A percentile compares a stretch with the other conserved stretches of the same genome.
phyloP scores from a whole-genome alignment of 2,797 vertebrate species.

The Phoebastria nigripes region DNA sequence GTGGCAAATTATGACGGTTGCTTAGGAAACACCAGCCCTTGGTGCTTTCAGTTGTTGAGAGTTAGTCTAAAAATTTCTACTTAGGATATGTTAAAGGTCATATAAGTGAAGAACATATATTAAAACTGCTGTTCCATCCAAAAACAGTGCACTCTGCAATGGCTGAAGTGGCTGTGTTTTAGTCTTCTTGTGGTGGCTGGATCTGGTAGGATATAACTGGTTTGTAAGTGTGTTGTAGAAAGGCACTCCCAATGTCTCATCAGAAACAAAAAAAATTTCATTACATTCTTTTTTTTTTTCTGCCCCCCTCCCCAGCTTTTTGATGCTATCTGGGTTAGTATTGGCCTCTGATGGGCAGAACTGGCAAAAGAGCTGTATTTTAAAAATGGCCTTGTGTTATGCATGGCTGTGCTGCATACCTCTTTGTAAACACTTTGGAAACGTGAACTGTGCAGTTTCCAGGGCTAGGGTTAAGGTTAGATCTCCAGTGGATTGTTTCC shows the following conservation, averaged over 20 bases:
- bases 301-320: neutral
- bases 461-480: neutral
- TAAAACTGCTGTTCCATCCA: neutral
- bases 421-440: neutral
- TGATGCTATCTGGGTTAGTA: neutral
- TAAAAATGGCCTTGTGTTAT: neutral
- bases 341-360: neutral
- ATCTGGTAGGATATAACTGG: neutral
- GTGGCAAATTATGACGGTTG: neutral
- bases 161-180: neutral
- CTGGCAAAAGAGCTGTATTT: neutral
- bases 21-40: neutral
- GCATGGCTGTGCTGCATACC: neutral
- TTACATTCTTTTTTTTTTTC: neutral
- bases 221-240: neutral
- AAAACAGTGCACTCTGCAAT: accelerated
- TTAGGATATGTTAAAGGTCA: neutral
- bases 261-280: neutral
- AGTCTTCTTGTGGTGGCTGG: neutral
- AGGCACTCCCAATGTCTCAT: neutral
- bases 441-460: neutral
- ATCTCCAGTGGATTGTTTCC: neutral
- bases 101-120: neutral
- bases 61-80: neutral
- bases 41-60: neutral